Conservation (phyloP, 53 echinoderm and acorn worm genomes). For the Crossaster papposus region DNA sequence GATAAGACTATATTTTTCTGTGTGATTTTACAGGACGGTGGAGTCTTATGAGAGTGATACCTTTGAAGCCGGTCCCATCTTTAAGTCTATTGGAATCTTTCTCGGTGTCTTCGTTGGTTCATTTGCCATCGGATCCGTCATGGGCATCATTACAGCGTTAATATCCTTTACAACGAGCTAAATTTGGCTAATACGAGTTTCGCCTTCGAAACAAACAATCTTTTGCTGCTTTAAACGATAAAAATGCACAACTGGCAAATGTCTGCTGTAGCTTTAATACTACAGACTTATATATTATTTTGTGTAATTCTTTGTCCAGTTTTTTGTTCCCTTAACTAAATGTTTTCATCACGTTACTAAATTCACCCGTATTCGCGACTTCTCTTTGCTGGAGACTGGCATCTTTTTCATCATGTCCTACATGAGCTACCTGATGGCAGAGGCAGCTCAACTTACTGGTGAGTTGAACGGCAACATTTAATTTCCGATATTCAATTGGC, state of each 20-base stretch:
- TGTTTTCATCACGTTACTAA: slow-evolving; percentile 78
- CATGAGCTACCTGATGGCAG: slow-evolving; percentile 91
- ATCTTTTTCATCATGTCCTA: slow-evolving; percentile 96
- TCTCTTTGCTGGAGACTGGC: slow-evolving; percentile 88
- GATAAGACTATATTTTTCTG: not conserved
- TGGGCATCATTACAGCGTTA: slow-evolving; percentile 90
- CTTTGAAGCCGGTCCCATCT: slow-evolving; percentile 76
- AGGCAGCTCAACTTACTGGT: slow-evolving; percentile 89
- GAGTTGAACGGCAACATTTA: slow-evolving; percentile 5
- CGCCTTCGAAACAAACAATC: not conserved
- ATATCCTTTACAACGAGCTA: slow-evolving; percentile 78
- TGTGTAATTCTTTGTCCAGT: too few relatives aligned
- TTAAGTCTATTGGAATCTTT: slow-evolving; percentile 80
- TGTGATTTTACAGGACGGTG: slow-evolving; percentile 70
- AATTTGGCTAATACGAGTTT: not conserved
- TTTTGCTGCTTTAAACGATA: too few relatives aligned
- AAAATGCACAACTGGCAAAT: too few relatives aligned
- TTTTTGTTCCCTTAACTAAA: slow-evolving; percentile 64
- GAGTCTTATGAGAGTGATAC: slow-evolving; percentile 74
- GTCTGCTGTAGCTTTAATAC: too few relatives aligned
- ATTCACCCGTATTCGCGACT: slow-evolving; percentile 93
- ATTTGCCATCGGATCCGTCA: slow-evolving; percentile 82
- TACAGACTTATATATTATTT: too few relatives aligned
- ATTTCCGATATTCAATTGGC: too few relatives aligned
- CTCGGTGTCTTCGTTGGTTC: slow-evolving; percentile 91